A percentile compares a stretch with the other conserved stretches of the same genome.
phyloP scores from a whole-genome alignment of 2,888 invertebrate species.

The Gibbula magus region DNA sequence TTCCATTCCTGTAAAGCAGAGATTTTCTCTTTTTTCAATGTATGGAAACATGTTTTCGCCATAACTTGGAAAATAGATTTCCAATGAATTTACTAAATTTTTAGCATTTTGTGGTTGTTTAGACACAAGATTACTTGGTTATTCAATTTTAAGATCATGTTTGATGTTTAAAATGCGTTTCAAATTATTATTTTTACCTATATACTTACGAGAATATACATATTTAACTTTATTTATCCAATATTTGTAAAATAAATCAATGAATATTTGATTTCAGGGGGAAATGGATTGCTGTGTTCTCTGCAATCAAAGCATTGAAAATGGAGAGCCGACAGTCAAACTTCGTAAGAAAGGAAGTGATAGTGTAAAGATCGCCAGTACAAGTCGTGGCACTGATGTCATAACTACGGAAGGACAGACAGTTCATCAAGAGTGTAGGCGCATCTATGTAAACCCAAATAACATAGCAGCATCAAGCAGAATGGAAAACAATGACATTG shows the following conservation, averaged over 20 bases:
- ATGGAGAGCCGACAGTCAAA: not conserved
- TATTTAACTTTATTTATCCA: too few relatives aligned
- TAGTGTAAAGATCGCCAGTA: not conserved
- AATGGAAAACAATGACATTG: not conserved
- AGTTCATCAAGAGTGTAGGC: slow-evolving; percentile 28
- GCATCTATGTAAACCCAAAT: slow-evolving; percentile 14
- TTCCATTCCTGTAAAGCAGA: too few relatives aligned
- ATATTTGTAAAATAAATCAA: too few relatives aligned
- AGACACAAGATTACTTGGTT: not conserved
- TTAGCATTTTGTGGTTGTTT: not conserved
- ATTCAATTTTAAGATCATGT: not conserved
- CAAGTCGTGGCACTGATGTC: not conserved
- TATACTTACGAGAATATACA: too few relatives aligned
- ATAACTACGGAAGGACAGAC: not conserved
- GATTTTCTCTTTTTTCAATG: too few relatives aligned
- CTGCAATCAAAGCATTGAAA: not conserved
- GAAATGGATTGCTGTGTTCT: slow-evolving; percentile 25
- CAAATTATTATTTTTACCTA: too few relatives aligned
- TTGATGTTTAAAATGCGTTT: not conserved
- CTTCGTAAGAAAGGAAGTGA: slow-evolving; percentile 13
- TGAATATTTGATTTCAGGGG: too few relatives aligned
- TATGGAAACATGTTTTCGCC: too few relatives aligned
- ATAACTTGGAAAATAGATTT: too few relatives aligned
- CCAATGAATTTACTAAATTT: not conserved
- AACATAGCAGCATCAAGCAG: not conserved